Percentiles rank a stretch among this genome's conserved stretches.
phyloP scores from a whole-genome alignment of 2,113 vertebrate genomes.

The Aldabrachelys gigantea region DNA sequence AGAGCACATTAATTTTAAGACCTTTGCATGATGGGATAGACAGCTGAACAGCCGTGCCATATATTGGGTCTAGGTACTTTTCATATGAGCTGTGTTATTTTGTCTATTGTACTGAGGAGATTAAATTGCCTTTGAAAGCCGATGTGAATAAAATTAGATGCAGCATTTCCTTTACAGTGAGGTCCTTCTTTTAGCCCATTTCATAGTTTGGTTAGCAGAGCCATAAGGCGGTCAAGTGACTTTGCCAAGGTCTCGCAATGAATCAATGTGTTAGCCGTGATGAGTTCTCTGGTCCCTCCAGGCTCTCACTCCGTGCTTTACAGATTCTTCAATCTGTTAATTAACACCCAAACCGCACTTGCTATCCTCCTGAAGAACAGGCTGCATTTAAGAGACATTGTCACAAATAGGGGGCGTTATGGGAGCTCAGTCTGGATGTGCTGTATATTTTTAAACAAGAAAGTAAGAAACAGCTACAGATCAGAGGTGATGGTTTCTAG shows the following conservation, averaged over 20 bases:
- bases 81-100: conserved; percentile 16
- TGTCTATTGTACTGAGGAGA: conserved; percentile 13
- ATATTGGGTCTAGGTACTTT: background rate
- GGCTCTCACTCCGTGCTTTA: background rate
- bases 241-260: background rate
- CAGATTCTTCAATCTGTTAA: conserved; percentile 35
- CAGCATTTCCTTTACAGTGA: conserved; percentile 28
- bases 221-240: conserved; percentile 17
- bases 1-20: background rate
- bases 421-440: background rate
- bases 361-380: conserved; percentile 4
- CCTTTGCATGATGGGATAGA: background rate
- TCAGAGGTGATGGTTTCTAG: background rate
- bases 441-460: conserved; percentile 41
- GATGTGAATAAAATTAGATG: conserved; percentile 41
- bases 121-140: conserved; percentile 16
- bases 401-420: background rate
- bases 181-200: conserved; percentile 25
- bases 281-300: background rate
- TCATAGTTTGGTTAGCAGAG: conserved; percentile 22
- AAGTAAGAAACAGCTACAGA: background rate
- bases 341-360: background rate
- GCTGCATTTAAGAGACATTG: background rate
- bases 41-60: background rate
- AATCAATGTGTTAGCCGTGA: background rate